Conservation (phyloP, 1,140 invertebrate genomes). For the Vollenhovia emeryi region DNA sequence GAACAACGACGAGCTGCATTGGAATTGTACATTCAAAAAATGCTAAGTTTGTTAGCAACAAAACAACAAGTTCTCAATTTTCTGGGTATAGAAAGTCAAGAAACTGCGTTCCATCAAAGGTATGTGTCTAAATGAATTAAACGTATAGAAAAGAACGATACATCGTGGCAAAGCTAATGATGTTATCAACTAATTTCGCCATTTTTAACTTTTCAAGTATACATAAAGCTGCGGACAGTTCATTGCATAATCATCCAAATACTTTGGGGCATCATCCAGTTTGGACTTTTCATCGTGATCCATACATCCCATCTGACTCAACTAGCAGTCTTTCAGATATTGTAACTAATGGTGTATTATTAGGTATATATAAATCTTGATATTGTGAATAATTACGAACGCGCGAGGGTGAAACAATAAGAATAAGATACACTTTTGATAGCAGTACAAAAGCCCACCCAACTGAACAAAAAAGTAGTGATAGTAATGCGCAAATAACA, state of each 20-base stretch:
- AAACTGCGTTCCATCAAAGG: slow-evolving; percentile 74
- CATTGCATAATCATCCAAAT: slow-evolving; percentile 58
- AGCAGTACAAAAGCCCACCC: neutral
- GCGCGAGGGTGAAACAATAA: neutral
- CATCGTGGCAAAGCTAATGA: neutral
- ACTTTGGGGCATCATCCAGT: slow-evolving; percentile 82
- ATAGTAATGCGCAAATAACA: neutral
- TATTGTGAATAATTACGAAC: neutral
- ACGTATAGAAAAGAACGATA: slow-evolving; percentile 4
- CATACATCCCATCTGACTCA: slow-evolving; percentile 76
- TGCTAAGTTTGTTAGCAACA: slow-evolving; percentile 82
- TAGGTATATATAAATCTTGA: slow-evolving; percentile 82
- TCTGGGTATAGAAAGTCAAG: slow-evolving; percentile 79
- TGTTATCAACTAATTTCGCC: neutral
- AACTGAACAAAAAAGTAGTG: neutral
- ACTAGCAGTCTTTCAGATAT: slow-evolving; percentile 84
- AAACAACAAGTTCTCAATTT: slow-evolving; percentile 84
- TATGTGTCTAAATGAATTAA: slow-evolving; percentile 63
- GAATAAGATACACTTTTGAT: neutral
- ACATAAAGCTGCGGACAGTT: slow-evolving; percentile 64
- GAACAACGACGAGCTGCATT: slow-evolving; percentile 87
- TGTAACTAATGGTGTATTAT: slow-evolving; percentile 84
- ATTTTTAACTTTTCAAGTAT: slow-evolving; percentile 64
- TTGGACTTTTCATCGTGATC: slow-evolving; percentile 82
- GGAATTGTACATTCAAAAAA: slow-evolving; percentile 87